phyloP scores from a whole-genome alignment of 2,113 vertebrate genomes.

The Sander vitreus region DNA sequence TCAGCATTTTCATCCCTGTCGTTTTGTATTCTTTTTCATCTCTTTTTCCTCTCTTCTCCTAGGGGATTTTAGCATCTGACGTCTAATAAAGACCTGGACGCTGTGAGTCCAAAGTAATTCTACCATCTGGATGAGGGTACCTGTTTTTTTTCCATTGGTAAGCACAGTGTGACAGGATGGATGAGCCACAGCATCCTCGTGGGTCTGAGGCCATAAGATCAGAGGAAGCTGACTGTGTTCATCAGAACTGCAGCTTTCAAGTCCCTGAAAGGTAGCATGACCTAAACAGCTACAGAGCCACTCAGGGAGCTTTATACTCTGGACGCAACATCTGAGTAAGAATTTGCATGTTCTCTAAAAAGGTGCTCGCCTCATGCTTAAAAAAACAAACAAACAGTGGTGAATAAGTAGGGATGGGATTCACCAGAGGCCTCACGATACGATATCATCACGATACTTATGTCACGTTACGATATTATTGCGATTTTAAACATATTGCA shows the following conservation, averaged over 20 bases:
- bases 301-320: neutral
- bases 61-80: constrained; percentile 47
- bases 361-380: constrained; percentile 12
- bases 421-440: too few species aligned
- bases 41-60: constrained; percentile 38
- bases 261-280: constrained; percentile 27
- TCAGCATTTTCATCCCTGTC: constrained; percentile 58
- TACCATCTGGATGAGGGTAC: constrained; percentile 70
- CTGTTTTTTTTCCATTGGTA: constrained; percentile 56
- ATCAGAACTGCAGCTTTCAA: constrained; percentile 50
- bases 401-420: neutral
- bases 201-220: constrained; percentile 40
- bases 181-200: constrained; percentile 32
- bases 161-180: constrained; percentile 49
- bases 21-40: constrained; percentile 40
- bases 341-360: constrained; percentile 23
- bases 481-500: too few species aligned
- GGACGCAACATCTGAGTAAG: neutral
- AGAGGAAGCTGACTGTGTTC: constrained; percentile 42
- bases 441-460: too few species aligned
- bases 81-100: constrained; percentile 62
- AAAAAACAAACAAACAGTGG: constrained; percentile 25
- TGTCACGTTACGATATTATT: too few species aligned
- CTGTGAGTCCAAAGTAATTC: constrained; percentile 60
- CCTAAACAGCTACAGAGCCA: constrained; percentile 37